Conservation (phyloP, 2,888 invertebrate species). For the Gari tellinella region DNA sequence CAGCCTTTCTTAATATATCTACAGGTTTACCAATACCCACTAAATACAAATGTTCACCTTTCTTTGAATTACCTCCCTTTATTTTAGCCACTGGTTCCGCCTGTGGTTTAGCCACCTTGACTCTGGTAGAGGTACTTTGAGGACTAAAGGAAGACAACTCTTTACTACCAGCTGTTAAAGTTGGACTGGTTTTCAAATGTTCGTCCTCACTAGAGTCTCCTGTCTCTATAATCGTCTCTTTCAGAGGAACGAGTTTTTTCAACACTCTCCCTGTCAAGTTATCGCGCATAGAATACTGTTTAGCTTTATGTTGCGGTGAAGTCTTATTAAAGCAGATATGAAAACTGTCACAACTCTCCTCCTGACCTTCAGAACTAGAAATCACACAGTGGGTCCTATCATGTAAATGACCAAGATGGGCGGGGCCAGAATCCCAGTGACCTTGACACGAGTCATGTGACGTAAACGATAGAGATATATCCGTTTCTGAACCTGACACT, state of each 20-base stretch:
- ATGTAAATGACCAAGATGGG: conserved; percentile 33
- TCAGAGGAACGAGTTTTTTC: conserved; percentile 50
- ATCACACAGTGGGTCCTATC: conserved; percentile 61
- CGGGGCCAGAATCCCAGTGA: conserved; percentile 49
- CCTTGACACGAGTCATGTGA: conserved; percentile 69
- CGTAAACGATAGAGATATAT: conserved; percentile 68
- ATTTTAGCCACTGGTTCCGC: conserved; percentile 34
- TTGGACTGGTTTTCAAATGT: conserved; percentile 47
- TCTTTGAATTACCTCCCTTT: conserved; percentile 26
- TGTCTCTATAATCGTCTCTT: conserved; percentile 42
- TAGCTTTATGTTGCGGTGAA: conserved; percentile 44
- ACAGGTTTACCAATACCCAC: conserved; percentile 56
- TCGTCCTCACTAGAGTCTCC: conserved; percentile 51
- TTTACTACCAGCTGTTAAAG: conserved; percentile 56
- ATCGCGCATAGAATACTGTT: conserved; percentile 45
- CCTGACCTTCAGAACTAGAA: conserved; percentile 72
- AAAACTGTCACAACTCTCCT: conserved; percentile 78
- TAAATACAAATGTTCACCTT: conserved; percentile 53
- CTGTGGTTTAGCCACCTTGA: conserved; percentile 16
- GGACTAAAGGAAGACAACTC: conserved; percentile 41
- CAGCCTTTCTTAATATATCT: conserved; percentile 57
- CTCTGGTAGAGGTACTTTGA: conserved; percentile 19
- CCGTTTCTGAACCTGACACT: conserved; percentile 72
- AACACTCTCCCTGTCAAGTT: conserved; percentile 41
- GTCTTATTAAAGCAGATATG: conserved; percentile 71